These are phyloP conservation scores for Euschistus heros DNA, from an alignment of 1,140 invertebrate genomes.

Conservation along the genomic window DNA sequence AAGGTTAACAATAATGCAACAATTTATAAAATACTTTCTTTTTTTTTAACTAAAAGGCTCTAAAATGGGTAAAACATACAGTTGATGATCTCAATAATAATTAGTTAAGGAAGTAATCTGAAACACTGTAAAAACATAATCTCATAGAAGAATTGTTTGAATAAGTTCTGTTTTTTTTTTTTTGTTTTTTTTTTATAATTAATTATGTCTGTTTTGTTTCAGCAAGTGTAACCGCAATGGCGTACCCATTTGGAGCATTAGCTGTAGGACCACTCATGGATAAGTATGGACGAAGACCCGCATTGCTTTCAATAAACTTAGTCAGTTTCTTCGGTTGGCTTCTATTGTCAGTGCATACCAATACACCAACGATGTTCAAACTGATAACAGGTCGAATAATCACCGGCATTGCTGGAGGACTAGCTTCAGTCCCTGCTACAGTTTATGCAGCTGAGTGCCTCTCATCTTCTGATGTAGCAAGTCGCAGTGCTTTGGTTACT, in stretches of 20 bases:
- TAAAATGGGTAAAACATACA: neutral
- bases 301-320: constrained; percentile 40
- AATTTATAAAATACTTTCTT: too few species aligned
- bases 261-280: constrained; percentile 48
- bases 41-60: too few species aligned
- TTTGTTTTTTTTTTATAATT: neutral
- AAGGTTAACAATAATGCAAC: too few species aligned
- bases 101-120: too few species aligned
- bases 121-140: neutral
- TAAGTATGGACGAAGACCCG: constrained; percentile 47
- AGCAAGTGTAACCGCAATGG: constrained; percentile 47
- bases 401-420: constrained; percentile 34
- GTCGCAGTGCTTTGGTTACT: constrained; percentile 28
- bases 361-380: constrained; percentile 29
- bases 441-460: constrained; percentile 38
- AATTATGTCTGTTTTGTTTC: constrained; percentile 27
- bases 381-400: constrained; percentile 41
- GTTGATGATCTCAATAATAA: too few species aligned
- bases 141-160: neutral
- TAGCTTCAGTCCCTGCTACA: constrained; percentile 27
- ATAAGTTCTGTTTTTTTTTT: too few species aligned
- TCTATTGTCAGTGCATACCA: constrained; percentile 34
- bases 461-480: constrained; percentile 37
- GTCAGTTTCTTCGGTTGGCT: constrained; percentile 46
- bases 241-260: constrained; percentile 42